Conservation (phyloP, 1,140 invertebrate genomes). For the Zaprionus inermis region DNA sequence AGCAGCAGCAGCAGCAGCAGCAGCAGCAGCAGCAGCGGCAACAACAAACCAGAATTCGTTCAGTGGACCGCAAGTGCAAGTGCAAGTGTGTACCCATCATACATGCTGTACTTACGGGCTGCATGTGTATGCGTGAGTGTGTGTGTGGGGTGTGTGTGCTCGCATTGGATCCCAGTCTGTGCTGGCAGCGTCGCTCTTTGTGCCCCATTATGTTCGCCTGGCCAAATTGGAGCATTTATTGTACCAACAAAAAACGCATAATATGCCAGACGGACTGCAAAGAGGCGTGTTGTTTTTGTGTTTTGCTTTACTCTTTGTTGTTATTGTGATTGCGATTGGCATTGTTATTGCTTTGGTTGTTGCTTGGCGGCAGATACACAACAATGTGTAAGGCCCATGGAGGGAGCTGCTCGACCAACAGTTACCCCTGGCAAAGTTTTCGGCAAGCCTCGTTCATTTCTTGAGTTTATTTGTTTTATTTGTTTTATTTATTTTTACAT, state of each 20-base stretch:
- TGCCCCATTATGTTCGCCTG: conserved; percentile 69
- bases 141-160: conserved; percentile 17
- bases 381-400: neutral
- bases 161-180: conserved; percentile 30
- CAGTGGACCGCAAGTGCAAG: conserved; percentile 43
- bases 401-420: neutral
- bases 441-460: neutral
- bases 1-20: conserved; percentile 9
- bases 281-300: conserved; percentile 20
- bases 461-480: too few species aligned
- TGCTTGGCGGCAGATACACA: conserved; percentile 13
- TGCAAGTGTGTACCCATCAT: conserved; percentile 36
- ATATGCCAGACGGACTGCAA: conserved; percentile 45
- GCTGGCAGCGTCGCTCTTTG: conserved; percentile 39
- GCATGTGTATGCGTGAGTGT: conserved; percentile 10
- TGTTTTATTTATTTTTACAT: too few species aligned
- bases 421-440: neutral
- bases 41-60: conserved; percentile 48
- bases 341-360: conserved; percentile 7
- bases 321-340: conserved; percentile 12
- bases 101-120: conserved; percentile 7
- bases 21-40: conserved; percentile 18
- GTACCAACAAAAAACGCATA: conserved; percentile 76
- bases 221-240: conserved; percentile 79
- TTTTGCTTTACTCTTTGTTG: conserved; percentile 18